Conservation (phyloP, 2,888 invertebrate genomes). For the Lasioglossum vierecki region DNA sequence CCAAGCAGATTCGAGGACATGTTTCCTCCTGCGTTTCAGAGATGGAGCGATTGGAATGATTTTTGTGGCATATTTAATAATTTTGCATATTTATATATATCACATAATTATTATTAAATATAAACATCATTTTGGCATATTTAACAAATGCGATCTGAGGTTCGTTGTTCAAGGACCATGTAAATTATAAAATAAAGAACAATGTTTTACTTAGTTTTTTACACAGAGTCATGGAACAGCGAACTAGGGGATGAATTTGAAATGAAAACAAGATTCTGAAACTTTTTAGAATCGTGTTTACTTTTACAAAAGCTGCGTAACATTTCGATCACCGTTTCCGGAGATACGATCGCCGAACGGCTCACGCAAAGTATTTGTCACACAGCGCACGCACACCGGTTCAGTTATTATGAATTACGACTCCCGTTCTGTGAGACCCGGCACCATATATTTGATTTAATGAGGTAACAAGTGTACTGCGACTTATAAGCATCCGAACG, state of each 20-base stretch:
- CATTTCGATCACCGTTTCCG: not conserved
- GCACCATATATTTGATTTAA: slow-evolving; percentile 58
- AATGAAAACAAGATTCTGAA: not conserved
- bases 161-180: too few species aligned
- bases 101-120: too few species aligned
- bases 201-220: too few species aligned
- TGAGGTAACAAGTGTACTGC: slow-evolving; percentile 51
- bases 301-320: not conserved
- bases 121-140: too few species aligned
- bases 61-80: not conserved
- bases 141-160: too few species aligned
- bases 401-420: slow-evolving; percentile 53
- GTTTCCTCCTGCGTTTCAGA: slow-evolving; percentile 22
- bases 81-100: not conserved
- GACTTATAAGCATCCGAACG: slow-evolving; percentile 32
- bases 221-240: not conserved
- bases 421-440: slow-evolving; percentile 10
- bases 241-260: not conserved
- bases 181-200: too few species aligned
- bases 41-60: slow-evolving; percentile 42
- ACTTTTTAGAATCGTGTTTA: not conserved
- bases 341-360: not conserved
- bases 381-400: slow-evolving; percentile 18
- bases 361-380: slow-evolving; percentile 40
- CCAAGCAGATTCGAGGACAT: too few species aligned